Evolutionary conservation across 2,888 invertebrate species (phyloP).

Genomic region (Caenorhabditis japonica): DNA sequence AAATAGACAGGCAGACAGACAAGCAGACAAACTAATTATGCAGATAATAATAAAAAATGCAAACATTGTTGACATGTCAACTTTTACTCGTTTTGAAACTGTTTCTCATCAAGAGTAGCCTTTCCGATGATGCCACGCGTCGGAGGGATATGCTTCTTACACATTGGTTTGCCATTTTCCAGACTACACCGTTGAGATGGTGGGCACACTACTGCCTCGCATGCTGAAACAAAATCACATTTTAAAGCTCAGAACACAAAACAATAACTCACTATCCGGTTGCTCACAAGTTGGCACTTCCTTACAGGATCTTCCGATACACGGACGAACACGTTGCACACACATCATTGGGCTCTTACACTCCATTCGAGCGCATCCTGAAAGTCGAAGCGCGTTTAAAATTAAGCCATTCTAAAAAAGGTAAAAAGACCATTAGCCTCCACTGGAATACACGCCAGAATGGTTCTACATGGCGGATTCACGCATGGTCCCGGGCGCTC

Average conservation of each 20-base stretch:
- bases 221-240: conserved; percentile 41
- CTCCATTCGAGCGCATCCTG: conserved; percentile 48
- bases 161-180: conserved; percentile 27
- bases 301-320: conserved; percentile 47
- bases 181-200: conserved; percentile 43
- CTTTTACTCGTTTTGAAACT: conserved; percentile 31
- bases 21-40: too few species aligned
- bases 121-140: conserved; percentile 51
- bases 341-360: conserved; percentile 34
- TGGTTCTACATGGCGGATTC: conserved; percentile 32
- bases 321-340: conserved; percentile 43
- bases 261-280: conserved; percentile 30
- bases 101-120: conserved; percentile 46
- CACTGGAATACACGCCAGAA: conserved; percentile 39
- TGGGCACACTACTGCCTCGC: conserved; percentile 35
- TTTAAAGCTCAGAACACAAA: not conserved
- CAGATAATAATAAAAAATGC: too few species aligned
- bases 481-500: conserved; percentile 48
- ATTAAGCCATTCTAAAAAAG: too few species aligned
- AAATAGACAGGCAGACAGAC: too few species aligned
- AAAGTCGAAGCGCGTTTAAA: not conserved
- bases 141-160: conserved; percentile 45
- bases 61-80: too few species aligned
- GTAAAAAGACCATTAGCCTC: conserved; percentile 51
- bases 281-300: conserved; percentile 44